Conservation (phyloP, 1,140 invertebrate genomes). For the Zaprionus gabonicus region DNA sequence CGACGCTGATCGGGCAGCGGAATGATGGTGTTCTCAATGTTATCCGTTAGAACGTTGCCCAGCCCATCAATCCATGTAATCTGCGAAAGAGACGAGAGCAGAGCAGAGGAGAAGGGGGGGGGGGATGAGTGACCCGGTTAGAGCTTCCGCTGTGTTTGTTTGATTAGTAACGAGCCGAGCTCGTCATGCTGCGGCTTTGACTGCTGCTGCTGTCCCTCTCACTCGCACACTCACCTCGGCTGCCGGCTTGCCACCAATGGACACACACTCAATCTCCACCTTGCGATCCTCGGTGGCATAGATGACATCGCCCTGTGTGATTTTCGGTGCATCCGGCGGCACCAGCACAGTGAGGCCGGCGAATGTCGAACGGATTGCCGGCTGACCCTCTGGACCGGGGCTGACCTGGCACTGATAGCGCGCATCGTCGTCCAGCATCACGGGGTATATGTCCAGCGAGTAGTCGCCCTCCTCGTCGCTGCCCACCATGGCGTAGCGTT, state of each 20-base stretch:
- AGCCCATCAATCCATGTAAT: conserved; percentile 92
- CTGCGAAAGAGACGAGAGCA: conserved; percentile 81
- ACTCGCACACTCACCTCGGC: conserved; percentile 88
- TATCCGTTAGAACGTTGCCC: conserved; percentile 88
- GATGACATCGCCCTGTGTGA: conserved; percentile 88
- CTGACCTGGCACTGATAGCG: conserved; percentile 91
- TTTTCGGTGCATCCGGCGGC: conserved; percentile 90
- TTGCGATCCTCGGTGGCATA: conserved; percentile 90
- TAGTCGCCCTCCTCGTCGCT: conserved; percentile 92
- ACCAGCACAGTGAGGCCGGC: conserved; percentile 90
- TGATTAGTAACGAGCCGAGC: conserved; percentile 40
- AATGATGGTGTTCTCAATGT: conserved; percentile 87
- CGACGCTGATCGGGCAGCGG: conserved; percentile 88
- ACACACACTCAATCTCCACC: conserved; percentile 91
- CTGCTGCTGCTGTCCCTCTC: background rate
- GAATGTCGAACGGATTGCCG: conserved; percentile 88
- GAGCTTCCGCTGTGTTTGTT: conserved; percentile 40
- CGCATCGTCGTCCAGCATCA: conserved; percentile 91
- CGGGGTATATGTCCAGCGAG: conserved; percentile 90
- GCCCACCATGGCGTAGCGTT: conserved; percentile 92
- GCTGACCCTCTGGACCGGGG: conserved; percentile 88
- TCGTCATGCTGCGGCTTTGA: conserved; percentile 22
- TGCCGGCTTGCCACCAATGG: conserved; percentile 91
- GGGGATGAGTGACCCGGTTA: background rate
- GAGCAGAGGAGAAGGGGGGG: background rate